These are phyloP conservation scores for Caenorhabditis sinica DNA, from an alignment of 2,888 invertebrate genomes.

Conservation along the genomic window DNA sequence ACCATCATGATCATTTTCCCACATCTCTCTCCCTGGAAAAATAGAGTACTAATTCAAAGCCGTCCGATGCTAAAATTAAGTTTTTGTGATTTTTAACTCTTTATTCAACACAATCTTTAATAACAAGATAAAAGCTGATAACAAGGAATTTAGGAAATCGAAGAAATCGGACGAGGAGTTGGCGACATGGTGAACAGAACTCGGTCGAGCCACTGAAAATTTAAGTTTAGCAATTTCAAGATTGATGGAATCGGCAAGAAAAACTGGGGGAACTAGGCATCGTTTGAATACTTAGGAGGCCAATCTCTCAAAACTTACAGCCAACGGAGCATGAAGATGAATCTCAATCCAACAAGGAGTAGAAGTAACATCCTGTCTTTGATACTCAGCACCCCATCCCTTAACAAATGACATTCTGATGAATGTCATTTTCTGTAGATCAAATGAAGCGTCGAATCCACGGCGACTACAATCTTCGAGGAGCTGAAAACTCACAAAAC, in stretches of 20 bases:
- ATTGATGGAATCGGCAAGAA: too few species aligned
- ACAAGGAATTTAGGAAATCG: slow-evolving; percentile 88
- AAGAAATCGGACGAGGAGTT: slow-evolving; percentile 96
- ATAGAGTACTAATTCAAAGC: too few species aligned
- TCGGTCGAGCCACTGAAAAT: slow-evolving; percentile 95
- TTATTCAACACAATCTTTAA: too few species aligned
- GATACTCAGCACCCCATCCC: slow-evolving; percentile 99
- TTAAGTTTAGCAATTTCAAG: too few species aligned
- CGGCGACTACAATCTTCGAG: slow-evolving; percentile 95
- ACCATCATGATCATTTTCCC: too few species aligned
- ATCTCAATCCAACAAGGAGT: slow-evolving; percentile 99
- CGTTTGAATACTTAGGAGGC: too few species aligned
- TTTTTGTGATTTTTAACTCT: too few species aligned
- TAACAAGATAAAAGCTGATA: neutral
- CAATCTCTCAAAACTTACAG: slow-evolving; percentile 85
- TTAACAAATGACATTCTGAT: slow-evolving; percentile 98
- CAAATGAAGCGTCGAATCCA: slow-evolving; percentile 98
- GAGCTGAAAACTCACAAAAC: too few species aligned
- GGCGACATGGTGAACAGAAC: slow-evolving; percentile 99
- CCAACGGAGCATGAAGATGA: slow-evolving; percentile 96
- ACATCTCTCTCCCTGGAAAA: too few species aligned
- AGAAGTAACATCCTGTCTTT: slow-evolving; percentile 96
- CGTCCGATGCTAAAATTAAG: too few species aligned
- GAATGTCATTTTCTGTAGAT: slow-evolving; percentile 99
- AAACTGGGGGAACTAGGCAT: too few species aligned